Conservation (phyloP, 1,140 invertebrate species). For the Stenopsyche tienmushanensis region DNA sequence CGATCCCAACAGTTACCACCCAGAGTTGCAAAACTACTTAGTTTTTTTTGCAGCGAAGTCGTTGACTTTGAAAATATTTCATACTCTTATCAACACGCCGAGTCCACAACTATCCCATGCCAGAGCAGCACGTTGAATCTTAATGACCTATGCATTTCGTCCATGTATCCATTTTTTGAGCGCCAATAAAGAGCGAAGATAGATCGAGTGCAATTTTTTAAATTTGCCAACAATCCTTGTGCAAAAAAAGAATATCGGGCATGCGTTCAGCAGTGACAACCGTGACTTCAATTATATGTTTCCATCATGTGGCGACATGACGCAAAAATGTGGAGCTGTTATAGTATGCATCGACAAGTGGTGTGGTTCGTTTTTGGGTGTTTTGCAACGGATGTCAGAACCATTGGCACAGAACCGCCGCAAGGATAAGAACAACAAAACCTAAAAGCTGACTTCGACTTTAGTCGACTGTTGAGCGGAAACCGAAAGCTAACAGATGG, state of each 20-base stretch:
- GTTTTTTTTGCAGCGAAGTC: background rate
- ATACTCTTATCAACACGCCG: background rate
- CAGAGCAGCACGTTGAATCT: background rate
- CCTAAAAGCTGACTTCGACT: background rate
- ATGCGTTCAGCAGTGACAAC: too few relatives aligned
- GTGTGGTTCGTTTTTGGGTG: background rate
- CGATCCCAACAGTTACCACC: constrained; percentile 8
- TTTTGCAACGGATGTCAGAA: background rate
- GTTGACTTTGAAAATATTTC: constrained; percentile 10
- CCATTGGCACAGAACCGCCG: background rate
- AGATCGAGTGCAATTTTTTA: too few relatives aligned
- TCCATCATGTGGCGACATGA: background rate
- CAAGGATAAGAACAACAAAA: background rate
- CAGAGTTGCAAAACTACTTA: constrained; percentile 4
- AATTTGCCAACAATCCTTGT: too few relatives aligned
- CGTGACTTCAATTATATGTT: background rate
- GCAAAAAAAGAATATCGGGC: too few relatives aligned
- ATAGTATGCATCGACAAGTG: too few relatives aligned
- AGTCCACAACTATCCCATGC: background rate
- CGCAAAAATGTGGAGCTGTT: background rate
- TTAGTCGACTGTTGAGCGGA: too few relatives aligned
- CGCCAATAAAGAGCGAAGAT: too few relatives aligned
- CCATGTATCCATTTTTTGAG: too few relatives aligned
- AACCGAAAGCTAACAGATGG: background rate
- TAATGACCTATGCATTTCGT: too few relatives aligned